Evolutionary conservation across 2,113 vertebrate species (phyloP), one percentile per base, ranked within the genome.

Genomic region (Rhea americana): DNA sequence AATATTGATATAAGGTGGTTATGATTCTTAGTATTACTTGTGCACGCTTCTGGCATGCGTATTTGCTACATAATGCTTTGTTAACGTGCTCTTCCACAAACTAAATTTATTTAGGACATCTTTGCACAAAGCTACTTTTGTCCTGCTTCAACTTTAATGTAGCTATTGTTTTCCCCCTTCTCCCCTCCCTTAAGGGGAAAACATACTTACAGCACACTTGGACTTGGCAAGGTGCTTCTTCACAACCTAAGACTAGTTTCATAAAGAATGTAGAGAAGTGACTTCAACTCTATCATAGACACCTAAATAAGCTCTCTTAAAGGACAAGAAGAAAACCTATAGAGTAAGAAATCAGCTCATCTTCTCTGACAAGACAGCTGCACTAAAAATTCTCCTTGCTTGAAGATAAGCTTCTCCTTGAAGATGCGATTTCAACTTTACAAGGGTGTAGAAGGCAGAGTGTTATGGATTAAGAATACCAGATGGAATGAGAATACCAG

Each of bases 21-120:
- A 32, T 7, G 19, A 58, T 66, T 85, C 19, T 14, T 56, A 45
- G 65, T 0, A 0, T 7, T 25, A 21, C 0, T 2, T 25, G 35
- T 35, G 58, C 25, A n/a, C 0, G 3, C 8, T 73, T 82, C 18
- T 32, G 55, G 28, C 55, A 56, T 56, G 28, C 32, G 18, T 32
- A 56, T 56, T 32, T 56, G 63, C 39, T 35, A 56, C 2, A 0
- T 6, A 37, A 72, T 12, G 22, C 9, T 47, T 56, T 4, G n/a
- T 15, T 37, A 28, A 43, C 39, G 35, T 11, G 8, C 61, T 92
- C 20, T 61, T 21, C 39, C 30, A 35, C 24, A 78, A 85, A 59
- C 16, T 39, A 47, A 89, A 61, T 51, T 72, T 1, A 22, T 55
- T 66, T 50, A 67, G 3, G 2, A 71, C 83, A 24, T 26, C 80